Evolutionary conservation across 2,888 invertebrate species (phyloP).

Genomic region (Melanostoma mellinum): DNA sequence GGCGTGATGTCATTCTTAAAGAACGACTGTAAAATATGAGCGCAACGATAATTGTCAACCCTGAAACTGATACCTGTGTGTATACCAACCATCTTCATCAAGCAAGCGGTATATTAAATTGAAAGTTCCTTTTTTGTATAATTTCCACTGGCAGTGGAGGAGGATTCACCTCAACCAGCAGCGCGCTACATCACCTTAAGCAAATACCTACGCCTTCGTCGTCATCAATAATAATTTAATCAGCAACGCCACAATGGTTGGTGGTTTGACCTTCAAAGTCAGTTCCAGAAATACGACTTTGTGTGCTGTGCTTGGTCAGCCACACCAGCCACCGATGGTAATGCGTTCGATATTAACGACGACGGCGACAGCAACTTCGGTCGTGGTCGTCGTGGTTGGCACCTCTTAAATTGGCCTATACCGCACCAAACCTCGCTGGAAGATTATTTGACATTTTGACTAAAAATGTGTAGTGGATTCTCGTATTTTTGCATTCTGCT

Average conservation of each 20-base stretch:
- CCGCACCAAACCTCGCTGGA: conserved; percentile 1
- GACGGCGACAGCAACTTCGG: background rate
- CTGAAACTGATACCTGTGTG: conserved; percentile 5
- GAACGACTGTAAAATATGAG: background rate
- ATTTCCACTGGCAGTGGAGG: conserved; percentile 13
- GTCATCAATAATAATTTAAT: conserved; percentile 50
- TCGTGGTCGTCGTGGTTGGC: conserved; percentile 18
- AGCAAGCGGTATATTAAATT: conserved; percentile 2
- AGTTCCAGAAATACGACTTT: conserved; percentile 68
- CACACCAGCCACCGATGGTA: conserved; percentile 64
- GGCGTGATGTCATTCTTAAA: too few species aligned
- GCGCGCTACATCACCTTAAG: conserved; percentile 22
- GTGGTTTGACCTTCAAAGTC: conserved; percentile 72
- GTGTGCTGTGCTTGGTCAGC: conserved; percentile 41
- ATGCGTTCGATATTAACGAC: conserved; percentile 41
- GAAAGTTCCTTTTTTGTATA: conserved; percentile 24
- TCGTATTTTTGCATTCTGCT: conserved; percentile 50
- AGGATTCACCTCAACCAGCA: conserved; percentile 40
- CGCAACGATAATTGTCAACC: background rate
- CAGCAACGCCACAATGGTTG: conserved; percentile 43
- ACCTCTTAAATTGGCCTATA: conserved; percentile 59
- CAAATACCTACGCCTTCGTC: conserved; percentile 49
- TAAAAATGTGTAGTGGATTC: conserved; percentile 34
- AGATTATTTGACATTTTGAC: conserved; percentile 65
- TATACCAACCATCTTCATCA: background rate